Conservation (phyloP, 2,797 vertebrate genomes). For the Anguilla megastoma region DNA sequence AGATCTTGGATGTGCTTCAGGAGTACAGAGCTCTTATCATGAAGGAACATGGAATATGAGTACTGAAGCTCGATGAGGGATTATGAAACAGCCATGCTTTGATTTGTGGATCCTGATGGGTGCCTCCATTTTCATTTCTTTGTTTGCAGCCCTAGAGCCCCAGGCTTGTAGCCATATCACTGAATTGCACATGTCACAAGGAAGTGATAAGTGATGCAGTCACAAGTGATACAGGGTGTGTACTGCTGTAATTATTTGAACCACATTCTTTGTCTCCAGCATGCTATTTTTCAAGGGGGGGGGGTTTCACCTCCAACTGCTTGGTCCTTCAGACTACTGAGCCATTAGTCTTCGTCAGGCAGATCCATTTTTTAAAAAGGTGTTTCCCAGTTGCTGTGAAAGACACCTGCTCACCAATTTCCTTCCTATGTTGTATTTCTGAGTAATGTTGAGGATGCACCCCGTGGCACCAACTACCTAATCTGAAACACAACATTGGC, state of each 20-base stretch:
- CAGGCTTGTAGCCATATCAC: not conserved
- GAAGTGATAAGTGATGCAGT: too few species aligned
- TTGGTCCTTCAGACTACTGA: not conserved
- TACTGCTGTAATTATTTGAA: too few species aligned
- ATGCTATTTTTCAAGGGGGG: not conserved
- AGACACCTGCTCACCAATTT: not conserved
- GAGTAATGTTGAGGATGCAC: not conserved
- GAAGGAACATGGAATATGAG: not conserved
- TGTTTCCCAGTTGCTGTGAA: not conserved
- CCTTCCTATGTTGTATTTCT: not conserved
- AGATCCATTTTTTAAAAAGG: not conserved
- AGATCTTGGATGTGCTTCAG: not conserved
- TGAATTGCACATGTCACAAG: not conserved
- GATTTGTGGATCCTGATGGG: too few species aligned
- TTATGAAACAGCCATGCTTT: too few species aligned
- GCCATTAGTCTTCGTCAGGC: not conserved
- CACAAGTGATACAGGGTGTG: too few species aligned
- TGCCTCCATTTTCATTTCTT: not conserved
- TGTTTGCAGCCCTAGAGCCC: not conserved
- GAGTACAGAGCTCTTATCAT: not conserved
- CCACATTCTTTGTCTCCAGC: not conserved
- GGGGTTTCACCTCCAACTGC: not conserved
- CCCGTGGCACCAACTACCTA: not conserved
- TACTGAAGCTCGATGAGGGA: not conserved
- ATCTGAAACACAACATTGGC: not conserved